Percentiles rank a stretch among this genome's conserved stretches.
Conservation (phyloP, 2,888 invertebrate genomes). For the Chalcosyrphus nemorum region DNA sequence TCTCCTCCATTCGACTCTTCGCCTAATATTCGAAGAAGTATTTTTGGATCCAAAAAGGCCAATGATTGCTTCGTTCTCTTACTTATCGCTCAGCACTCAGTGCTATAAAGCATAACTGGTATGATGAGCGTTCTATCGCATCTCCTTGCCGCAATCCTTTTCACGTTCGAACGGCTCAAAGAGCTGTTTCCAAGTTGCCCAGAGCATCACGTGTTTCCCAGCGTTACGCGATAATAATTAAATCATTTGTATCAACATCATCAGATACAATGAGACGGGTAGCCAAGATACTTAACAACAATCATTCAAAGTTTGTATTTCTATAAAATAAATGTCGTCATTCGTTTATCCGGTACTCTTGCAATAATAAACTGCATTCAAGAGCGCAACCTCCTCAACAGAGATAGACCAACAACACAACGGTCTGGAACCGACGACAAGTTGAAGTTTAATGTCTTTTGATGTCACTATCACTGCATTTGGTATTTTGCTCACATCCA, state of each 20-base stretch:
- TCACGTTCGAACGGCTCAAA: no score
- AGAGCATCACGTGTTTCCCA: neutral
- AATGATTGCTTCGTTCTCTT: no score
- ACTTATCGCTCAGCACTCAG: no score
- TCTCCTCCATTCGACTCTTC: no score
- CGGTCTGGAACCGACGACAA: neutral
- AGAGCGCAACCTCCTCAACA: conserved; percentile 1
- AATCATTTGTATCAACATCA: conserved; percentile 19
- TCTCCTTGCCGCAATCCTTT: no score
- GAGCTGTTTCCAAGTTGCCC: no score
- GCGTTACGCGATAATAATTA: neutral
- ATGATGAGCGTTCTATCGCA: no score
- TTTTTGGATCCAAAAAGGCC: no score
- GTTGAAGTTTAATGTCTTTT: conserved; percentile 23
- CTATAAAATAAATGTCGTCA: neutral
- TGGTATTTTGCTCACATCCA: neutral
- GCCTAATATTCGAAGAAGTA: no score
- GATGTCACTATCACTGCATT: neutral
- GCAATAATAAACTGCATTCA: neutral
- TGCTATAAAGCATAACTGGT: no score
- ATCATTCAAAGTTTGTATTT: neutral
- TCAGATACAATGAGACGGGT: neutral
- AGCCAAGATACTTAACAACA: neutral
- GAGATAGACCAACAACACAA: neutral
- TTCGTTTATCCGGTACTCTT: conserved; percentile 6